Conservation (phyloP, 2,113 vertebrate genomes). For the Spheniscus mendiculus region DNA sequence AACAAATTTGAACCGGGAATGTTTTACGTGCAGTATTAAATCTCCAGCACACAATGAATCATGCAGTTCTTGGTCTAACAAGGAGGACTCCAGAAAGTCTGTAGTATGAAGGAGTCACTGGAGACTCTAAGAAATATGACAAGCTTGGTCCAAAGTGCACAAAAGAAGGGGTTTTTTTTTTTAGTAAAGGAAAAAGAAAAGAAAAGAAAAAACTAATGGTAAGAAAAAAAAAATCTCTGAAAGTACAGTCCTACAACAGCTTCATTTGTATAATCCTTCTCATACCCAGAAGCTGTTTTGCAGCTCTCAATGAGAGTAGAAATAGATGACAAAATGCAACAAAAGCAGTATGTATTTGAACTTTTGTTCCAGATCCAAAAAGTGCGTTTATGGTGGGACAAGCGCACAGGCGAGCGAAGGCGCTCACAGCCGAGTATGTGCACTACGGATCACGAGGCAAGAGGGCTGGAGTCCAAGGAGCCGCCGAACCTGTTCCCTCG, state of each 20-base stretch:
- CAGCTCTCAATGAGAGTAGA: not conserved
- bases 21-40: conserved; percentile 56
- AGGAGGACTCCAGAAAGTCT: conserved; percentile 68
- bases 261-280: not conserved
- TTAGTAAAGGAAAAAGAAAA: not conserved
- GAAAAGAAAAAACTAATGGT: not conserved
- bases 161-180: not conserved
- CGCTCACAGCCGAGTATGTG: not conserved
- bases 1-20: conserved; percentile 44
- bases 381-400: fast-evolving
- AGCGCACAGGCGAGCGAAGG: fast-evolving
- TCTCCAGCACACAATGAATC: conserved; percentile 60
- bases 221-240: not conserved
- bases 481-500: not conserved
- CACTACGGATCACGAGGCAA: fast-evolving
- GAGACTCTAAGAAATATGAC: conserved; percentile 37
- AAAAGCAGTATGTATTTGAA: fast-evolving
- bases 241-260: not conserved
- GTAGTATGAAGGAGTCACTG: conserved; percentile 36
- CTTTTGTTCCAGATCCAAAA: not conserved
- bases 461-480: not conserved
- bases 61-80: conserved; percentile 3
- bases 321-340: not conserved
- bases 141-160: not conserved
- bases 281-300: not conserved